Base-by-base conservation (phyloP, 2,113 vertebrate genomes). In the Puffinus mauretanicus region DNA sequence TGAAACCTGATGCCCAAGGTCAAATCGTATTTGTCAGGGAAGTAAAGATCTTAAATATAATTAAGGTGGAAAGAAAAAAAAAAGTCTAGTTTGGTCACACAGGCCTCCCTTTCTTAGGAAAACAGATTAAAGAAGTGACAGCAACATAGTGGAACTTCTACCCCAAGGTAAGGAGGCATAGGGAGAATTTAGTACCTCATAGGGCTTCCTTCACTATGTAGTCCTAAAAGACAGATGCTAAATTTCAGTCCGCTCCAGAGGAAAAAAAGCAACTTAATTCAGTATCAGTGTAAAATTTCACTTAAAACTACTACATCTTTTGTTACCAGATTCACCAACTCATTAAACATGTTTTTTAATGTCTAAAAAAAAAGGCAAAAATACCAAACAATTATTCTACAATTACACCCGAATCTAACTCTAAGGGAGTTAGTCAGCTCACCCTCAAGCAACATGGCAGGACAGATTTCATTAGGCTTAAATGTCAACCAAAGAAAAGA, bases 171-270 rank as follows among this genome's bases (percentile, higher is more conserved):
- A 55, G n/a, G 57, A 29, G 34, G 14, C 51, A 26, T 1, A 44
- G 61, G 42, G 51, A 46, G 8, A 27, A 6, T 7, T 17, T 6
- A 46, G 66, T 20, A 55, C 4, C 58, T 60, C 46, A 32, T 17
- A 20, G 0, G 3, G 27, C 16, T 69, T 10, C 17, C 19, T 60
- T 13, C n/a, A 47, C 10, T 16, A 3, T 2, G 13, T 0, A 57
- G 24, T 3, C 27, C 60, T 46, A 22, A 36, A 40, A 61, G 18
- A 38, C n/a, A 44, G 32, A 30, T 8, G 13, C 21, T 13, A 14
- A 14, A 81, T 18, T 44, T 73, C 38, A 66, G 21, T 7, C 36
- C 40, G 49, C 14, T 15, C 19, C 6, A 64, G 69, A 0, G 9
- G 65, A 38, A 34, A 46, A 57, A 15, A 10, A 1, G 5, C 16